Conservation (phyloP, 2,888 invertebrate genomes). For the Eilema depressum region DNA sequence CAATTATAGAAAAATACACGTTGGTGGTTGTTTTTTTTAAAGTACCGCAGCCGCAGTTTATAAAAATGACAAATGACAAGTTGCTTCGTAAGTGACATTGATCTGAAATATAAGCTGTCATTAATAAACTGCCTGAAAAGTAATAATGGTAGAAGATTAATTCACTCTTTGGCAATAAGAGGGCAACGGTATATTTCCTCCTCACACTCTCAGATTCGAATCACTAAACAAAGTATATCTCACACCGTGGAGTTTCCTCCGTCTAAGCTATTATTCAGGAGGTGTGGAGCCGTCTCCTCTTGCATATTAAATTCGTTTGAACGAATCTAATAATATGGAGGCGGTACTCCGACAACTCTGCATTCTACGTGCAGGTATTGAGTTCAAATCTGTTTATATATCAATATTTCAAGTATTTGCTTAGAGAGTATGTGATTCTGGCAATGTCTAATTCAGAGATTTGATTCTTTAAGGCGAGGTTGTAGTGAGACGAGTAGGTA, state of each 20-base stretch:
- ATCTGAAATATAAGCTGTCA: background rate
- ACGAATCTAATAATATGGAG: constrained; percentile 11
- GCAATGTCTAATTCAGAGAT: no score
- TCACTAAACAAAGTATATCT: constrained; percentile 6
- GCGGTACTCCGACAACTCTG: background rate
- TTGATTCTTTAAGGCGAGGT: no score
- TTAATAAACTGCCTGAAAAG: background rate
- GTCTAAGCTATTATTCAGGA: constrained; percentile 19
- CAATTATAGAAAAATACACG: no score
- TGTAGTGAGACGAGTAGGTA: no score
- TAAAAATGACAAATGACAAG: no score
- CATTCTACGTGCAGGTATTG: background rate
- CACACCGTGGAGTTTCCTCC: constrained; percentile 5
- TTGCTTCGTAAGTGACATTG: no score
- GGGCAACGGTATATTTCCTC: background rate
- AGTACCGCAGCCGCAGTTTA: no score
- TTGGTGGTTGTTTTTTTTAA: no score
- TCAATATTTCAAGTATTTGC: background rate
- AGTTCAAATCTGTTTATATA: background rate
- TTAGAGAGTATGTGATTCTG: background rate
- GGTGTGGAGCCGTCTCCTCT: constrained; percentile 20
- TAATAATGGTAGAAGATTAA: background rate
- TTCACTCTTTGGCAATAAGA: background rate
- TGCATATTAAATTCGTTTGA: constrained; percentile 22
- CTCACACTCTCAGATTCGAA: background rate